Evolutionary conservation across 2,797 vertebrate genomes (phyloP), one percentile per base, ranked within the genome.

Genomic region (Petrocephalus schoutedeni): DNA sequence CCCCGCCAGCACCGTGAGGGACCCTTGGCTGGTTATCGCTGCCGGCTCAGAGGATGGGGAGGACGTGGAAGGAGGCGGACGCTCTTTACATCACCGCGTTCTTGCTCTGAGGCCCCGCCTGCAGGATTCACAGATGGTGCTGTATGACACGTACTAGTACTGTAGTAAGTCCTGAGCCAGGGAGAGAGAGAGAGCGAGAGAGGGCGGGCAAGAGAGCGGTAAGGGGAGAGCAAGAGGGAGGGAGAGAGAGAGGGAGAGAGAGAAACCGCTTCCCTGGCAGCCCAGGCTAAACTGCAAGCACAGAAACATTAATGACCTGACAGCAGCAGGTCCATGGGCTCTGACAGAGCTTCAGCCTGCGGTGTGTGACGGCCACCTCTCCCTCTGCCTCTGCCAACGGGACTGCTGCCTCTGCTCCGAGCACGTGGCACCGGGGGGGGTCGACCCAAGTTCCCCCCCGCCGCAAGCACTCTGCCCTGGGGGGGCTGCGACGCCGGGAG

Each of bases 61-160:
- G 41, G n/a, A 61, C 41, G 41, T 45, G 41, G n/a, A n/a, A 23
- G 58, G 59, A 49, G 91, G 93, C 92, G 92, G 90, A 92, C 92
- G 92, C 92, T 88, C 88, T 87, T 71, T 21, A 45, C 36, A 45
- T 77, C 71, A 41, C 8, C 41, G 14, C 89, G 58, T 86, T 90
- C 89, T 92, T 64, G 86, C 67, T 86, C 21, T 56, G 85, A 85
- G 93, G 95, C 96, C 94, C 96, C 96, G 91, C 96, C 96, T 96
- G 96, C 96, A 94, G 92, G 92, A 91, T 95, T 95, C 94, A 93
- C 95, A 95, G 96, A 96, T 95, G 95, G 95, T 93, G 94, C 94
- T 91, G 93, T 94, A 94, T 94, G 87, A 91, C 89, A 90, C 89
- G 91, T 89, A 90, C 90, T 90, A 91, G 87, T 90, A 91, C 90